Evolutionary conservation across 2,888 invertebrate species (phyloP), one percentile per base, ranked within the genome.

Genomic region (Brachypalpus laphriformis): DNA sequence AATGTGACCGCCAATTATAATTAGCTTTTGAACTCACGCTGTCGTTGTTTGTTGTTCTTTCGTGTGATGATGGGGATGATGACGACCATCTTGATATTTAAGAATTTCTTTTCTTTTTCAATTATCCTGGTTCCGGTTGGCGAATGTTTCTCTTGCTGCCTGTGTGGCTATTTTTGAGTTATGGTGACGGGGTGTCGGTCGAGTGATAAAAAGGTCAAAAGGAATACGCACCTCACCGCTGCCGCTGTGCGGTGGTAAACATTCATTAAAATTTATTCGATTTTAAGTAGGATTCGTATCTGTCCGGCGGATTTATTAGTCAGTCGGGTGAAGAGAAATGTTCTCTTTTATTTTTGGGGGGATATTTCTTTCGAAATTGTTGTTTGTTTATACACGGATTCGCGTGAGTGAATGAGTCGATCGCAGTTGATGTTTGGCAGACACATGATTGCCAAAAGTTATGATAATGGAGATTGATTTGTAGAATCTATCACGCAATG

Each of bases 191-290:
- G 2, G 25, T 22, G n/a, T 22, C 22, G 25, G 49, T 1, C 7
- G 16, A 7, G 45, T 9, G 34, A 40, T 14, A 40, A 40, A 63
- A 63, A 63, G 65, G 49, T 49, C 22, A 49, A 47, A 49, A 65
- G 49, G 34, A 28, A 68, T 22, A 68, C 42, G 40, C 37, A 37
- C 66, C 66, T 6, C 16, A 37, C 34, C 5, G 14, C 16, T n/a
- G n/a, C n/a, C n/a, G n/a, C n/a, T n/a, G n/a, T n/a, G n/a, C 14
- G 42, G n/a, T n/a, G 54, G 61, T 71, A 78, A 78, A 78, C 63
- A 78, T 63, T 78, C 47, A 78, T 78, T 78, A 65, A 78, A 78
- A 78, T 78, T 78, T 65, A 78, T 71, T 78, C 34, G 47, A 42
- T 51, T 47, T 56, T 78, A 63, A 78, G 56, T 78, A 42, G 25